Base-by-base conservation (phyloP, 2,888 invertebrate genomes). In the Andricus curvator region DNA sequence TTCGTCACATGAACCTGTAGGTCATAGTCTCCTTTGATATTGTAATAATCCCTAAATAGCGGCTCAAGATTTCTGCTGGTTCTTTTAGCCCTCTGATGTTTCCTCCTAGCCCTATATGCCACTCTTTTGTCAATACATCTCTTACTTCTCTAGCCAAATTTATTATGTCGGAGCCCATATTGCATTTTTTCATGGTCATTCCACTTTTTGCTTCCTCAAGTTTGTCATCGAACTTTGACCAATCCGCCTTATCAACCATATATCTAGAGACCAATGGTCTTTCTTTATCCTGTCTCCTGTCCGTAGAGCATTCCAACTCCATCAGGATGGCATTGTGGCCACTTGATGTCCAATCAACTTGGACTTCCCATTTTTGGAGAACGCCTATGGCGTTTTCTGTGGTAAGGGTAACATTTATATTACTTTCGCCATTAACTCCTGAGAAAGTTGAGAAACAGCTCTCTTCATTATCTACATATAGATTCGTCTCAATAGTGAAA, bases 401-500 rank as follows among this genome's bases (percentile, higher is more conserved):
- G 8, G 13, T 6, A 1, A 78, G 29, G 0, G 67, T 67, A 0
- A 78, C 56, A 25, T 79, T 56, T 0, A 68, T 81, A 29, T 83
- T 80, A 2, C 77, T 77, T 22, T 17, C 22, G 0, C 80, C 81
- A 1, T 11, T n/a, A 11, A 1, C 56, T 1, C 77, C 79, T 0
- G 25, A 9, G 11, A 64, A 78, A 0, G 77, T 81, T 0, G 1
- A 9, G 2, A 13, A 22, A 0, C 17, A 0, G 2, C 6, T n/a
- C 13, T 8, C 20, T 25, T 65, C 67, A 15, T 79, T 80, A 0
- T 56, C 51, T 0, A 78, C 8, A 1, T 48, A 51, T 0, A 83
- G 77, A 1, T 67, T 41, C 13, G 60, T 1, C 56, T 80, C 78
- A 2, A 25, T 41, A 2, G 80, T 80, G 5, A 83, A 64, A 0